phyloP scores from a whole-genome alignment of 2,797 vertebrate genomes.

The Callimico goeldii region DNA sequence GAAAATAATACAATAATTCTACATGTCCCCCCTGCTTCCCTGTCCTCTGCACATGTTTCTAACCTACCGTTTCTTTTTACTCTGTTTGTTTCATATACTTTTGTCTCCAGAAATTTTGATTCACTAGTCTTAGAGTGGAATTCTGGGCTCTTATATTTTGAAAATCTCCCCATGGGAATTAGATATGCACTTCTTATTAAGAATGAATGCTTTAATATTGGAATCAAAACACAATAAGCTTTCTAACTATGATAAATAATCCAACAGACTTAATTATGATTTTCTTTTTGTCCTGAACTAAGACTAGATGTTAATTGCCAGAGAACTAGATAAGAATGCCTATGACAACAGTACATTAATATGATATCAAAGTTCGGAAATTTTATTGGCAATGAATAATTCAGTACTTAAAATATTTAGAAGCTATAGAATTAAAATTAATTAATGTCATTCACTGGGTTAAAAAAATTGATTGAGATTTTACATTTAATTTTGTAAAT shows the following conservation, averaged over 20 bases:
- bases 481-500: constrained; percentile 58
- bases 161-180: background rate
- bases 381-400: constrained; percentile 51
- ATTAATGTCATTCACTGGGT: constrained; percentile 43
- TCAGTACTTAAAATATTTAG: constrained; percentile 51
- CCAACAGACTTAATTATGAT: constrained; percentile 67
- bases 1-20: background rate
- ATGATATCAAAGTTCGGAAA: constrained; percentile 51
- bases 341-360: constrained; percentile 42
- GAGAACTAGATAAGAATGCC: constrained; percentile 50
- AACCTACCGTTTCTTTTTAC: background rate
- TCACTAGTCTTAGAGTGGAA: background rate
- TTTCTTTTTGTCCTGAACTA: constrained; percentile 60
- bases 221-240: constrained; percentile 56
- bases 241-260: constrained; percentile 49
- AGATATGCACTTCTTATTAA: constrained; percentile 48
- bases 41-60: background rate
- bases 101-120: background rate
- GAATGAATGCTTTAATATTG: constrained; percentile 41
- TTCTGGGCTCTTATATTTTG: constrained; percentile 43
- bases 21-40: background rate
- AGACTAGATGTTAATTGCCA: constrained; percentile 60
- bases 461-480: constrained; percentile 54
- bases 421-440: constrained; percentile 55
- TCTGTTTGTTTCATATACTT: background rate